Base-by-base conservation (phyloP, 2,797 vertebrate genomes). In the Anolis apletophallus region DNA sequence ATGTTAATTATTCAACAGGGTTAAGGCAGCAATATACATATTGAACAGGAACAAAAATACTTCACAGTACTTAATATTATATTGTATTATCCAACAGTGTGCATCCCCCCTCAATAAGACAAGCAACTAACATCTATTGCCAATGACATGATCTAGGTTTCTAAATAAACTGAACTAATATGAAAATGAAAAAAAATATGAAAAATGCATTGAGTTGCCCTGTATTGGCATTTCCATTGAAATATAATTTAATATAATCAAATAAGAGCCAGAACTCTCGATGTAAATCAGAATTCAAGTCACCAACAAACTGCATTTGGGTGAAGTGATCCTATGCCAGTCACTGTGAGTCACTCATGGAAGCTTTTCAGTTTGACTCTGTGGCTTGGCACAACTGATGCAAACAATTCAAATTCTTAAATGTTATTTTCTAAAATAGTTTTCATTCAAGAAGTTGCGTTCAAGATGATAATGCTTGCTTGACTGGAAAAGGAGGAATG, bases 371-470 rank as follows among this genome's bases (percentile, higher is more conserved):
- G 1, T 54, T 46, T 81, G 80, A 54, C 46, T 61, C 34, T 26
- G 32, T 21, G 17, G 76, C 19, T 68, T 81, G 40, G 79, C 29
- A n/a, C n/a, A 32, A 54, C 55, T 55, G 32, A 34, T 61, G 77
- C 8, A 36, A 36, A 16, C 26, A 75, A 64, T 46, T 50, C 19
- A 3, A 13, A 67, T 75, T 52, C 55, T 74, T 59, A 57, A 40
- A 73, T 34, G 40, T 73, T 55, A 21, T 67, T 61, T 80, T 85
- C 13, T 80, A 73, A 34, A 73, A 80, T 71, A 86, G 16, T 34
- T 54, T 81, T 81, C 59, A 76, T 75, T 86, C 17, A 55, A 26
- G 29, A 14, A 69, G 52, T 29, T 34, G 61, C 50, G 8, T 40
- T 68, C 21, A 32, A 57, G 29, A 34, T 52, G 46, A 76, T 7